Evolutionary conservation across 2,113 vertebrate genomes (phyloP).

Genomic region (Argyrosomus japonicus): DNA sequence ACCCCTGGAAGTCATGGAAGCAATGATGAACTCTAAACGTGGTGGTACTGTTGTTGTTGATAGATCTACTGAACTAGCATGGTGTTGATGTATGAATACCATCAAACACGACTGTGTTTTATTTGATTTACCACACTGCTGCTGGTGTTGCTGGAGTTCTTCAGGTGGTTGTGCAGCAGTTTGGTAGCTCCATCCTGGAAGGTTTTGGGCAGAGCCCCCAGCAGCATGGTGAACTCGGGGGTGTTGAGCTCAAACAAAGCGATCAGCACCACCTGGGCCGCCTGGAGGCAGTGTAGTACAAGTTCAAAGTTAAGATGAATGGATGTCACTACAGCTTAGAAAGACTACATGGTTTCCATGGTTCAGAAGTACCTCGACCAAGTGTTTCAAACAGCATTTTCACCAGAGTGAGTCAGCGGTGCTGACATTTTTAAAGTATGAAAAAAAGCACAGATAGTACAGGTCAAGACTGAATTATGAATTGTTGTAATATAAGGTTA

Average conservation of each 20-base stretch:
- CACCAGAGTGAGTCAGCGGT: background rate
- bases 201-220: slow-evolving; percentile 98
- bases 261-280: slow-evolving; percentile 97
- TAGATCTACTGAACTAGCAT: no score
- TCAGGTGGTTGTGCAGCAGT: slow-evolving; percentile 97
- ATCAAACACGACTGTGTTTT: no score
- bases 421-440: background rate
- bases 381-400: background rate
- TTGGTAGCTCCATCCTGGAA: slow-evolving; percentile 99
- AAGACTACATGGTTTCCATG: background rate
- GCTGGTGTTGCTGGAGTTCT: slow-evolving; percentile 94
- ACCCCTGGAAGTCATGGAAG: slow-evolving; percentile 85
- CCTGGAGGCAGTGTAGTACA: slow-evolving; percentile 80
- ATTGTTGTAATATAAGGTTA: background rate
- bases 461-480: background rate
- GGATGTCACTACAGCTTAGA: background rate
- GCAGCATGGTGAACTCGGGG: slow-evolving; percentile 99
- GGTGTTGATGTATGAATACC: no score
- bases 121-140: slow-evolving; percentile 87
- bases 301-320: slow-evolving; percentile 6
- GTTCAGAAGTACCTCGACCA: slow-evolving; percentile 20
- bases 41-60: no score
- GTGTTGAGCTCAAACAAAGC: slow-evolving; percentile 98
- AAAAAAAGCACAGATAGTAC: background rate
- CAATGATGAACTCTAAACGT: background rate